These are phyloP conservation scores for Periophthalmus modestus DNA, from an alignment of 2,113 vertebrate genomes.

Conservation along the genomic window DNA sequence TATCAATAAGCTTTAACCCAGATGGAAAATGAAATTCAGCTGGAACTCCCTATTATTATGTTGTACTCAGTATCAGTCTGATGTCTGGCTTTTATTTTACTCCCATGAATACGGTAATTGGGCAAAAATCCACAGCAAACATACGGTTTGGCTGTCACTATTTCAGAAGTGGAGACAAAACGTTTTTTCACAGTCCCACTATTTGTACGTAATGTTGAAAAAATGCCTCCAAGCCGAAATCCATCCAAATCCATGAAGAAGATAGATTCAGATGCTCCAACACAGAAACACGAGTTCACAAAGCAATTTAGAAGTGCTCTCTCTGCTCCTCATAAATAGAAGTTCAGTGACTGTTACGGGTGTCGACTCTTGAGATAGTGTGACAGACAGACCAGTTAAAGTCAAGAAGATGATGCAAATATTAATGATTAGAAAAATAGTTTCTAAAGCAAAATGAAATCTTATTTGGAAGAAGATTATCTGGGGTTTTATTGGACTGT, in stretches of 20 bases:
- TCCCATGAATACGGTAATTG: slow-evolving; percentile 12
- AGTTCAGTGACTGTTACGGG: neutral
- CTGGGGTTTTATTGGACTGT: neutral
- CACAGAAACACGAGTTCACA: neutral
- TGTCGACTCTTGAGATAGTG: neutral
- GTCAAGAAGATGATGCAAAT: neutral
- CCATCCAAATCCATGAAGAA: slow-evolving; percentile 8
- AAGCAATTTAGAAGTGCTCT: neutral
- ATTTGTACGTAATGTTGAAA: slow-evolving; percentile 16
- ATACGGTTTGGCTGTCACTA: slow-evolving; percentile 1
- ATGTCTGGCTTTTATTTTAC: slow-evolving; percentile 16
- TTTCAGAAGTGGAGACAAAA: slow-evolving; percentile 15
- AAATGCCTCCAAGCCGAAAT: slow-evolving; percentile 14
- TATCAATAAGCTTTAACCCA: neutral
- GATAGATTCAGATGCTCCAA: neutral
- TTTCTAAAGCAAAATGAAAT: neutral
- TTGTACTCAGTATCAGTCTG: slow-evolving; percentile 1
- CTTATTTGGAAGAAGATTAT: neutral
- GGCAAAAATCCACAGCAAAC: slow-evolving; percentile 11
- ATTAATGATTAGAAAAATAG: neutral
- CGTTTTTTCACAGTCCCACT: slow-evolving; percentile 5
- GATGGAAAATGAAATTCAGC: slow-evolving; percentile 2
- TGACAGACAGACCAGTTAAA: neutral
- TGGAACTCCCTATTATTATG: neutral
- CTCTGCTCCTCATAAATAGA: neutral